A percentile compares a stretch with the other conserved stretches of the same genome.
phyloP scores from a whole-genome alignment of 2,113 vertebrate species.

The Cariama cristata region DNA sequence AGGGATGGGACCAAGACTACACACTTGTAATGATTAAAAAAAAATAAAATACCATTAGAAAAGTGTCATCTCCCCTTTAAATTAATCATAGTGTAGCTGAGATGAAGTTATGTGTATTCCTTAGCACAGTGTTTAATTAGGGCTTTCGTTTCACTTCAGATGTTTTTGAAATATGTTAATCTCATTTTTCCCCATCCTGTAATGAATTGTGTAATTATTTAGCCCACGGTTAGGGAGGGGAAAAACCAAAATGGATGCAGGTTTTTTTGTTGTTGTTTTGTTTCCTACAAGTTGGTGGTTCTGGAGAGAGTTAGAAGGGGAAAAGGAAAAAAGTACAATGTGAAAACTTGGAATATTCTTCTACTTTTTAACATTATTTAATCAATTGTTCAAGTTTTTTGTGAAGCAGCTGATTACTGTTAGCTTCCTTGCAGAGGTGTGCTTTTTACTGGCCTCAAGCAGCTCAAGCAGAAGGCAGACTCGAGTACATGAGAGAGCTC shows the following conservation, averaged over 20 bases:
- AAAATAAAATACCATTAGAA: not conserved
- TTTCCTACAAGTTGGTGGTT: not conserved
- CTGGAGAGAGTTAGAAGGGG: not conserved
- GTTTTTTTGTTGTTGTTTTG: not conserved
- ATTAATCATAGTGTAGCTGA: not conserved
- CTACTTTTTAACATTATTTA: not conserved
- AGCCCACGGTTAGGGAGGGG: not conserved
- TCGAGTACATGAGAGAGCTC: rapidly evolving
- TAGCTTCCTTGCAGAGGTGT: not conserved
- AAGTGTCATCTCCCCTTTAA: conserved; percentile 19
- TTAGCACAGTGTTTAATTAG: not conserved
- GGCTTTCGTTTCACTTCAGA: not conserved
- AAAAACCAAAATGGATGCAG: not conserved
- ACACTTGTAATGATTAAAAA: not conserved
- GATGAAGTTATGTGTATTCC: not conserved
- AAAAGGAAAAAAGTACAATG: not conserved
- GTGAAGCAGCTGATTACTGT: not conserved
- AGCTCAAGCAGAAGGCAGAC: not conserved
- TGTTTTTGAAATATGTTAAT: not conserved
- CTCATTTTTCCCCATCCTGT: not conserved
- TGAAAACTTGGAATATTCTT: not conserved
- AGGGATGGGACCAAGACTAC: not conserved
- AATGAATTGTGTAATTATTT: not conserved
- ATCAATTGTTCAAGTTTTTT: not conserved
- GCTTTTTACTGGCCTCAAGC: not conserved